phyloP scores from a whole-genome alignment of 2,888 invertebrate genomes.

The Drosophila putrida region DNA sequence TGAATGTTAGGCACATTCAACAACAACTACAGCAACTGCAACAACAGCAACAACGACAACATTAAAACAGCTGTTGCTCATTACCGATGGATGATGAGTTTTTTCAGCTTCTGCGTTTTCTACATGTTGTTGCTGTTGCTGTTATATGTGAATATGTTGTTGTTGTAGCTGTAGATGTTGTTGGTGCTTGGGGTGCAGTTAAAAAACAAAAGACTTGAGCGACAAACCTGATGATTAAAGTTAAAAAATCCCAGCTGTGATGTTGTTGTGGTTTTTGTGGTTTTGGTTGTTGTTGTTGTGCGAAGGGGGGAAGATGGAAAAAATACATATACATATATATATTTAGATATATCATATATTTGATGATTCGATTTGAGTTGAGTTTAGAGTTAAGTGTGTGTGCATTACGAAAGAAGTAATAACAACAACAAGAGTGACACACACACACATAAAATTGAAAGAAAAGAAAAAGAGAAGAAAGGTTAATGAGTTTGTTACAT shows the following conservation, averaged over 20 bases:
- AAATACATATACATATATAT: conserved; percentile 10
- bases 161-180: conserved; percentile 18
- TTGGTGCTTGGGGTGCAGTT: conserved; percentile 45
- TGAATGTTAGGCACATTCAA: conserved; percentile 60
- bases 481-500: conserved; percentile 56
- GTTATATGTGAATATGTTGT: neutral
- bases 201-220: conserved; percentile 84
- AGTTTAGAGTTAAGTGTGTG: conserved; percentile 19
- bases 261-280: conserved; percentile 37
- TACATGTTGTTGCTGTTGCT: conserved; percentile 11
- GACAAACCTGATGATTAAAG: conserved; percentile 85
- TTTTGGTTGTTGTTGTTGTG: conserved; percentile 28
- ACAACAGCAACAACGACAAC: conserved; percentile 15
- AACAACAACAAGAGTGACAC: neutral
- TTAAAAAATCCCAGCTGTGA: conserved; percentile 85
- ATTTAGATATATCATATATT: conserved; percentile 13
- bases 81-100: conserved; percentile 46
- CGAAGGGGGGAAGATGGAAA: conserved; percentile 34
- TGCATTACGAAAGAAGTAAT: conserved; percentile 37
- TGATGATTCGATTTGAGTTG: conserved; percentile 21
- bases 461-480: conserved; percentile 33
- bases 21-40: conserved; percentile 23
- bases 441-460: conserved; percentile 24
- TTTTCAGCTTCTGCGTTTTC: conserved; percentile 37
- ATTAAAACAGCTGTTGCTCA: conserved; percentile 43